These are phyloP conservation scores for Drosophila borborema DNA, from an alignment of 2,888 invertebrate species.

Conservation along the genomic window DNA sequence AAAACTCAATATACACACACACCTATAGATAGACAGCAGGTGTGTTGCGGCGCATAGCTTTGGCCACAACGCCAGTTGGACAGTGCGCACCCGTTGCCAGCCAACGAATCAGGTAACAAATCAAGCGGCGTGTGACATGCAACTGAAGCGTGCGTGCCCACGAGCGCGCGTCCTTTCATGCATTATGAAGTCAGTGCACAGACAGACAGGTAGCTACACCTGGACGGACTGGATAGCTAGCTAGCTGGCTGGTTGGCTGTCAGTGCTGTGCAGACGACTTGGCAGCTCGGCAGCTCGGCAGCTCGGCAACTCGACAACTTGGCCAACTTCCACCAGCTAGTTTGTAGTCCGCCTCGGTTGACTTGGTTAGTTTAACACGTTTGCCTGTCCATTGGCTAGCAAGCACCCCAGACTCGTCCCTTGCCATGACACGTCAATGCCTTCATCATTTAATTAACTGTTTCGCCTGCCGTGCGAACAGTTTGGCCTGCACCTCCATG, in stretches of 20 bases:
- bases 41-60: conserved; percentile 5
- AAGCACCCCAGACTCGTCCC: conserved; percentile 13
- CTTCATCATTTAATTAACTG: conserved; percentile 82
- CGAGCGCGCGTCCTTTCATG: conserved; percentile 42
- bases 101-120: conserved; percentile 78
- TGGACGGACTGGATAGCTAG: not conserved
- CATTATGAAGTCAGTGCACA: conserved; percentile 58
- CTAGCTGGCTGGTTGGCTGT: conserved; percentile 2
- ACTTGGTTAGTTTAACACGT: conserved; percentile 40
- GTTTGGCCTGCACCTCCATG: conserved; percentile 10
- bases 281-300: conserved; percentile 11
- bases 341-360: conserved; percentile 31
- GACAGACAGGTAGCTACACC: conserved; percentile 15
- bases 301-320: conserved; percentile 11
- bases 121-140: conserved; percentile 79
- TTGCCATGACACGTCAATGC: conserved; percentile 70
- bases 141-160: conserved; percentile 74
- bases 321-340: conserved; percentile 33
- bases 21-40: not conserved
- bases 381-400: conserved; percentile 11
- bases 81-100: conserved; percentile 50
- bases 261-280: conserved; percentile 5
- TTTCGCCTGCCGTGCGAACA: conserved; percentile 55
- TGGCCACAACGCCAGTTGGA: conserved; percentile 35
- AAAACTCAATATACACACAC: conserved; percentile 59